Conservation (phyloP, 2,888 invertebrate species). For the Caenorhabditis sinica region DNA sequence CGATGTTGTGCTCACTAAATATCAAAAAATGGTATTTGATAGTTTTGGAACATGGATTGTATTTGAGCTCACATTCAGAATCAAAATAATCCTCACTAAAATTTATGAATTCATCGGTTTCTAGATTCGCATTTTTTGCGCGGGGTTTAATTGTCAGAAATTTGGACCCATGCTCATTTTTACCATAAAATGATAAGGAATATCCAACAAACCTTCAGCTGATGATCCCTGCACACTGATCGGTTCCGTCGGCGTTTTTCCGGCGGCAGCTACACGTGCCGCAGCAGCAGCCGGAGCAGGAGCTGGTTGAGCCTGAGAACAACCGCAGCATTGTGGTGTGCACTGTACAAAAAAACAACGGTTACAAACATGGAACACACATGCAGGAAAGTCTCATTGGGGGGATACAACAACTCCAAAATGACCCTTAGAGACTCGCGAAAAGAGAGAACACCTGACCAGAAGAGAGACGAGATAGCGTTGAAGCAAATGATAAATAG, state of each 20-base stretch:
- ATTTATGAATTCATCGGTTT: too few species aligned
- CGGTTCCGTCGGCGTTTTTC: conserved; percentile 70
- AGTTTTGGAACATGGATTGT: too few species aligned
- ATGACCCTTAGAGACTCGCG: not conserved
- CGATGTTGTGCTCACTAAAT: too few species aligned
- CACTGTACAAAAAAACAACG: conserved; percentile 67
- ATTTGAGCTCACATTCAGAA: too few species aligned
- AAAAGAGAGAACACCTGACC: conserved; percentile 14
- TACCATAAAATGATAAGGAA: not conserved
- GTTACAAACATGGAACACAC: conserved; percentile 61
- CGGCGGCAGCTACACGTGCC: conserved; percentile 75
- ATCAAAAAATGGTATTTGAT: too few species aligned
- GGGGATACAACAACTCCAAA: not conserved
- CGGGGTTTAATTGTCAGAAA: too few species aligned
- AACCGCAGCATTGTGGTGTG: conserved; percentile 72
- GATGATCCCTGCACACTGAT: conserved; percentile 70
- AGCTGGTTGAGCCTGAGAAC: conserved; percentile 68
- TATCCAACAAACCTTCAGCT: conserved; percentile 61
- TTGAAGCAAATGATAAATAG: conserved; percentile 25
- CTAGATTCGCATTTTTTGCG: too few species aligned
- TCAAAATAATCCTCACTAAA: too few species aligned
- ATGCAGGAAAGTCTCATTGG: conserved; percentile 37
- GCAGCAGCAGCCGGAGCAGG: conserved; percentile 62
- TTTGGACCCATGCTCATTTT: not conserved
- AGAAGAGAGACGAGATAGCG: conserved; percentile 7